Evolutionary conservation across 1,140 invertebrate genomes (phyloP).

Genomic region (Halesus radiatus): DNA sequence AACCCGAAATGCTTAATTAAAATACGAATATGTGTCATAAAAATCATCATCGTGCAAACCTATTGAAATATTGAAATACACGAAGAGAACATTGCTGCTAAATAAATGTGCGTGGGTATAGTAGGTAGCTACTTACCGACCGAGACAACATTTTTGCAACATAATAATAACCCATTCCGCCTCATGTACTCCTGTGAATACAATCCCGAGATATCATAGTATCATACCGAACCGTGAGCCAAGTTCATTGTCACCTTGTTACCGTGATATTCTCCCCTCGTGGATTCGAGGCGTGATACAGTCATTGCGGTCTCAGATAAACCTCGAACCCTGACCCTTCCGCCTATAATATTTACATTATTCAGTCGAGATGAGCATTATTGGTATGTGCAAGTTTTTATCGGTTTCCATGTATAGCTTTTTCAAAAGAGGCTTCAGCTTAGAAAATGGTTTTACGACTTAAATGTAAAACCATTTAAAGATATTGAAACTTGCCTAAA

Average conservation of each 20-base stretch:
- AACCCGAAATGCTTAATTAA: too few relatives aligned
- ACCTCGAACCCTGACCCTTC: neutral
- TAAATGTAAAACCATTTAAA: too few relatives aligned
- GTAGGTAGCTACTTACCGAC: neutral
- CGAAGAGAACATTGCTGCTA: neutral
- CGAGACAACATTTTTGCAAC: neutral
- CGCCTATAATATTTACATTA: neutral
- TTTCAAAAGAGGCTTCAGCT: too few relatives aligned
- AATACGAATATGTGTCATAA: too few relatives aligned
- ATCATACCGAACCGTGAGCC: neutral
- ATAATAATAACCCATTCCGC: neutral
- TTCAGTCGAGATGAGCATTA: neutral
- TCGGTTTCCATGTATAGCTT: too few relatives aligned
- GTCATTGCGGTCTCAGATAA: too few relatives aligned
- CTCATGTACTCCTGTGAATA: slow-evolving; percentile 2
- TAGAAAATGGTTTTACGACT: too few relatives aligned
- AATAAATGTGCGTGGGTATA: neutral
- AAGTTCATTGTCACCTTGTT: slow-evolving; percentile 26
- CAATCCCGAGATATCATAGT: slow-evolving; percentile 3
- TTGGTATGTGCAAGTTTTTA: neutral
- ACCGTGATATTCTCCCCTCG: neutral
- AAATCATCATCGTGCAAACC: too few relatives aligned
- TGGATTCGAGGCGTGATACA: too few relatives aligned
- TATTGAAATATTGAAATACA: neutral
- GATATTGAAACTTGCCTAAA: too few relatives aligned